phyloP scores from a whole-genome alignment of 2,888 invertebrate genomes.

The Polyploca ridens region DNA sequence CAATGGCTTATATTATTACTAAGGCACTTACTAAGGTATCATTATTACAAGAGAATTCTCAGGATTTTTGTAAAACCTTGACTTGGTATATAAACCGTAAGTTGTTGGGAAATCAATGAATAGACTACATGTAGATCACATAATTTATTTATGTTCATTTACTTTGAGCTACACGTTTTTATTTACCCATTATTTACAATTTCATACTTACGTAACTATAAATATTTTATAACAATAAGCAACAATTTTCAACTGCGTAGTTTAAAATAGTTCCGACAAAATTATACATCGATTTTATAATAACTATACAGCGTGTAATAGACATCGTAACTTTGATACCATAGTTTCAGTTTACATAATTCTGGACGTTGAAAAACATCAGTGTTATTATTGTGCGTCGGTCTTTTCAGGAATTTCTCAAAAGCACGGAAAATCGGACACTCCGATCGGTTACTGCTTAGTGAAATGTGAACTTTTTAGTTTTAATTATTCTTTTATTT shows the following conservation, averaged over 20 bases:
- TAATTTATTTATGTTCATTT: constrained; percentile 70
- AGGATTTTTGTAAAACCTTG: background rate
- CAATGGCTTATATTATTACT: too few species aligned
- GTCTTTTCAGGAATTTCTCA: too few species aligned
- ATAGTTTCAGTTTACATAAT: too few species aligned
- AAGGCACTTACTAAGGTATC: too few species aligned
- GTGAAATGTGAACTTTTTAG: too few species aligned
- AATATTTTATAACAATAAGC: constrained; percentile 77
- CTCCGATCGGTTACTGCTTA: too few species aligned
- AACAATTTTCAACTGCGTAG: constrained; percentile 68
- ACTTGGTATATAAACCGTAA: background rate
- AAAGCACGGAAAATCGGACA: too few species aligned
- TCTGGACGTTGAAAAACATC: too few species aligned
- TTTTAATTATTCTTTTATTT: too few species aligned
- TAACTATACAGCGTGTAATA: constrained; percentile 11
- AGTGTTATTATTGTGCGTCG: too few species aligned
- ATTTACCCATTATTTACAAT: constrained; percentile 75
- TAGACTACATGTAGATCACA: constrained; percentile 52
- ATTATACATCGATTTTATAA: constrained; percentile 29
- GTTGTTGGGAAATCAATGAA: constrained; percentile 21
- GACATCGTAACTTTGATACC: too few species aligned
- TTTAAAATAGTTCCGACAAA: constrained; percentile 33
- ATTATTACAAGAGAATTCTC: too few species aligned
- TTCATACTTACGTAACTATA: constrained; percentile 61
- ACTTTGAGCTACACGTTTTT: constrained; percentile 73